A percentile compares a stretch with the other conserved stretches of the same genome.
These are phyloP conservation scores for Murina feae DNA, from an alignment of 2,113 vertebrate species.

Conservation along the genomic window DNA sequence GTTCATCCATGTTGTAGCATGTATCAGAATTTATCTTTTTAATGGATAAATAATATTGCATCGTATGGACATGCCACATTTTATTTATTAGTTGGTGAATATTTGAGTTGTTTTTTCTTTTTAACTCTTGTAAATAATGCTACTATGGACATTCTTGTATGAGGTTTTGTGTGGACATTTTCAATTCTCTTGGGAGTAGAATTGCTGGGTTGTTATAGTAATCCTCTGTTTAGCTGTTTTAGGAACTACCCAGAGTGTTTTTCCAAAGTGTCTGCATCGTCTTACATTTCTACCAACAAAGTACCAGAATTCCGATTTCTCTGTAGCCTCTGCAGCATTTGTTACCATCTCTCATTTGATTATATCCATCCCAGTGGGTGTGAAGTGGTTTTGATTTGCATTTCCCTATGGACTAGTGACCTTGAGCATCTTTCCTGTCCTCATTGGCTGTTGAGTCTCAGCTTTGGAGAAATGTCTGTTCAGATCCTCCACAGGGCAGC, in stretches of 20 bases:
- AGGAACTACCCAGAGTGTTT: neutral
- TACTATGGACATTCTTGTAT: neutral
- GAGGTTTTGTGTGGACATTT: neutral
- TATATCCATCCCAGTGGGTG: neutral
- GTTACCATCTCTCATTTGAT: neutral
- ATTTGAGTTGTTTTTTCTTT: neutral
- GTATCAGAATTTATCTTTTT: neutral
- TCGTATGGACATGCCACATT: neutral
- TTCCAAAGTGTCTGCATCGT: neutral
- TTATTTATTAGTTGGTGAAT: neutral
- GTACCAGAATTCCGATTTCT: neutral
- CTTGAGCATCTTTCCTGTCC: neutral
- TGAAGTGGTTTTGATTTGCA: neutral
- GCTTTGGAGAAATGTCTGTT: neutral
- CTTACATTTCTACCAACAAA: neutral
- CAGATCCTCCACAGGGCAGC: neutral
- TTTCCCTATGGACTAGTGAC: neutral
- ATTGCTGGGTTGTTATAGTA: neutral
- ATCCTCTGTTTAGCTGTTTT: neutral
- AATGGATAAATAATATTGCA: neutral
- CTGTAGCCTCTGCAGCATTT: neutral
- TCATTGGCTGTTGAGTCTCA: neutral
- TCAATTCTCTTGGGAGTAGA: neutral
- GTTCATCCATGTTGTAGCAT: neutral
- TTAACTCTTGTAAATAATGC: neutral